These are phyloP conservation scores for Muscicapa comitata DNA, from an alignment of 2,797 vertebrate genomes.

Conservation along the genomic window DNA sequence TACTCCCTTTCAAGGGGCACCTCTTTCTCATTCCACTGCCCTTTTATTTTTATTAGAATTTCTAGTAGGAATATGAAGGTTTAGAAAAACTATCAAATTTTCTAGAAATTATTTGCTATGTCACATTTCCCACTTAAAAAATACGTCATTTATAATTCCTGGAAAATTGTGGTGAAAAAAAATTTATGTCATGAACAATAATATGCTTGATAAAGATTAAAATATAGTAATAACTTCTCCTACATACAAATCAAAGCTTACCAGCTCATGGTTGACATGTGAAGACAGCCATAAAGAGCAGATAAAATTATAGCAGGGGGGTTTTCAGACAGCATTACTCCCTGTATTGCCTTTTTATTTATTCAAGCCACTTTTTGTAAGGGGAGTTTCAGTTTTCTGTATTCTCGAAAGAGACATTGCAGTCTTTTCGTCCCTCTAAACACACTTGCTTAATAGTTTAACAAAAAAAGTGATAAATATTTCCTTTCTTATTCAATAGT, in stretches of 20 bases:
- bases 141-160: background rate
- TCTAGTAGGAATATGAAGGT: background rate
- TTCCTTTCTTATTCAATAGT: background rate
- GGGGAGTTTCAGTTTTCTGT: background rate
- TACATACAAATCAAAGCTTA: background rate
- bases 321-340: background rate
- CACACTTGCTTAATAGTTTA: background rate
- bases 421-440: background rate
- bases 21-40: background rate
- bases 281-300: background rate
- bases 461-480: background rate
- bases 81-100: background rate
- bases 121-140: background rate
- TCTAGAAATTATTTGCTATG: background rate
- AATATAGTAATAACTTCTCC: background rate
- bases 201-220: background rate
- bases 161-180: background rate
- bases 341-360: background rate
- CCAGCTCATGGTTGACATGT: background rate
- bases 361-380: background rate
- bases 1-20: background rate
- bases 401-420: background rate
- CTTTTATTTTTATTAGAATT: background rate
- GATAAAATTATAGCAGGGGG: background rate
- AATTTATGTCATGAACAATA: background rate